phyloP scores from a whole-genome alignment of 1,140 invertebrate species.

The Arctopsyche grandis region DNA sequence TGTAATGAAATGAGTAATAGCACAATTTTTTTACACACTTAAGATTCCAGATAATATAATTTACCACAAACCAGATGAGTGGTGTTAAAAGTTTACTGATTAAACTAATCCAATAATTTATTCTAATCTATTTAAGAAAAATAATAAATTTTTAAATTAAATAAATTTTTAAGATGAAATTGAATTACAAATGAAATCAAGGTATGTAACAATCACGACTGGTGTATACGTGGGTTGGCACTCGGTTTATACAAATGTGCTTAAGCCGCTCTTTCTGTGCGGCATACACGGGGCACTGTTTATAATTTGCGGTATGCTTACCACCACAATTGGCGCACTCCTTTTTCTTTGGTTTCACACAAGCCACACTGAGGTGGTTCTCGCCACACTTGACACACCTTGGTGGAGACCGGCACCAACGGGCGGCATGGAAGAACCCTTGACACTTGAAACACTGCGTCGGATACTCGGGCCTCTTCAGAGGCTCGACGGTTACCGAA shows the following conservation, averaged over 20 bases:
- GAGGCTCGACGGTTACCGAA: slow-evolving; percentile 21
- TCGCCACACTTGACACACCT: slow-evolving; percentile 55
- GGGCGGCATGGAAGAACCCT: slow-evolving; percentile 51
- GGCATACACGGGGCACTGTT: slow-evolving; percentile 30
- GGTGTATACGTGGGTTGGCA: background rate
- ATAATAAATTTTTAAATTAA: too few relatives aligned
- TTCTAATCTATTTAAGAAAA: too few relatives aligned
- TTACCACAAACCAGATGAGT: too few relatives aligned
- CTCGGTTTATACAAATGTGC: background rate
- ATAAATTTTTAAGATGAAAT: background rate
- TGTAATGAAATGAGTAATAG: too few relatives aligned
- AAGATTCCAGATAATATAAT: too few relatives aligned
- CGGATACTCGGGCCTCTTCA: background rate
- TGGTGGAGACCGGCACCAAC: slow-evolving; percentile 43
- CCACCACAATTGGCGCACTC: slow-evolving; percentile 41
- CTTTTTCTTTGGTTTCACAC: slow-evolving; percentile 36
- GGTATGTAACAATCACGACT: background rate
- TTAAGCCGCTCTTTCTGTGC: background rate
- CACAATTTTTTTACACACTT: too few relatives aligned
- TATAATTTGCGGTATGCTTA: slow-evolving; percentile 48
- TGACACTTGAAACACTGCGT: slow-evolving; percentile 56
- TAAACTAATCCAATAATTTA: too few relatives aligned
- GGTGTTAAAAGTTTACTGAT: too few relatives aligned
- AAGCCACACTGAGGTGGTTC: slow-evolving; percentile 44
- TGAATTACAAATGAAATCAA: background rate